Percentiles rank a stretch among this genome's conserved stretches.
These are phyloP conservation scores for Esperia sulphurella DNA, from an alignment of 2,888 invertebrate species.

Conservation along the genomic window DNA sequence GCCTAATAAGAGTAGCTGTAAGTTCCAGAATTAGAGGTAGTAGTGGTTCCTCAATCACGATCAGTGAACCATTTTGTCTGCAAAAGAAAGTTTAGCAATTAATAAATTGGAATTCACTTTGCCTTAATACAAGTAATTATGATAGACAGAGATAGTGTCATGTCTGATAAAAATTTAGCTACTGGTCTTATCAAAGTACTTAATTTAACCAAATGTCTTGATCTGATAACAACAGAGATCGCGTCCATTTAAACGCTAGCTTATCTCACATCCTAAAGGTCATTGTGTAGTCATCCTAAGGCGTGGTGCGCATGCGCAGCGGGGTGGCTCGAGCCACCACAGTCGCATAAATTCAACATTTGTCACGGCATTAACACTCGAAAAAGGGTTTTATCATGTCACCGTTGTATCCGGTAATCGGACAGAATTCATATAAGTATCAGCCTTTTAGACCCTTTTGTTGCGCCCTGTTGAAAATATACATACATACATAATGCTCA, in stretches of 20 bases:
- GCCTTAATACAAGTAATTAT: too few species aligned
- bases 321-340: slow-evolving; percentile 56
- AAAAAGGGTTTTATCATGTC: slow-evolving; percentile 76
- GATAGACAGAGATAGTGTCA: too few species aligned
- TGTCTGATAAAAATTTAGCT: not conserved
- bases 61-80: too few species aligned
- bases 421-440: slow-evolving; percentile 41
- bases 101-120: too few species aligned
- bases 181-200: not conserved
- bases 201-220: not conserved
- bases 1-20: too few species aligned
- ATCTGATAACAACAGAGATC: not conserved
- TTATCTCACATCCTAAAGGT: slow-evolving; percentile 17
- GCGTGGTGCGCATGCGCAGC: slow-evolving; percentile 46
- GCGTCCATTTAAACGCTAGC: not conserved
- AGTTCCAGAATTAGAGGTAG: too few species aligned
- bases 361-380: slow-evolving; percentile 78
- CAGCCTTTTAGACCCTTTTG: slow-evolving; percentile 53
- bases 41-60: too few species aligned
- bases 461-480: slow-evolving; percentile 34
- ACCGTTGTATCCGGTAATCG: slow-evolving; percentile 72
- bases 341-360: slow-evolving; percentile 75
- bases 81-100: too few species aligned
- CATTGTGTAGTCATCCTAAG: slow-evolving; percentile 31
- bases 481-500: too few species aligned